phyloP scores from a whole-genome alignment of 2,888 invertebrate genomes.

The Pilophorus perplexus region DNA sequence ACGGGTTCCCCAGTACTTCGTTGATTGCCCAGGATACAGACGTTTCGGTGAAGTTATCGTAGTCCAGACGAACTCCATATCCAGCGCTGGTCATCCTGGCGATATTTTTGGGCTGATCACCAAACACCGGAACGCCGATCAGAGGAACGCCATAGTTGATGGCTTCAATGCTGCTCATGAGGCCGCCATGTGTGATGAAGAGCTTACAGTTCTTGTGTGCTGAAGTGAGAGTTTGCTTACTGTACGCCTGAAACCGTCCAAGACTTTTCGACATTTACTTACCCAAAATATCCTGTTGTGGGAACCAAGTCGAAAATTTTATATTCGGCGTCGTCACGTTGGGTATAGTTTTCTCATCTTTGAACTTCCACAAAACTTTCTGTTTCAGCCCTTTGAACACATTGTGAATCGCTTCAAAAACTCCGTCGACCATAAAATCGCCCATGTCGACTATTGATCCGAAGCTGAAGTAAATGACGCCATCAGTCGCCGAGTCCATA shows the following conservation, averaged over 20 bases:
- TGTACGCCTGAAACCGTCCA: too few relatives aligned
- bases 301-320: constrained; percentile 57
- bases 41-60: constrained; percentile 22
- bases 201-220: constrained; percentile 36
- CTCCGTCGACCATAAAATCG: not conserved
- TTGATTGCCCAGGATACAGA: too few relatives aligned
- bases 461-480: constrained; percentile 15
- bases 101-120: constrained; percentile 35
- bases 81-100: too few relatives aligned
- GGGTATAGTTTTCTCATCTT: constrained; percentile 61
- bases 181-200: constrained; percentile 40
- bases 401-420: not conserved
- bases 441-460: constrained; percentile 1
- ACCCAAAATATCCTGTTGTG: constrained; percentile 45
- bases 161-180: too few relatives aligned
- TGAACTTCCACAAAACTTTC: constrained; percentile 81
- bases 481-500: constrained; percentile 11
- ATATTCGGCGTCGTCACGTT: constrained; percentile 57
- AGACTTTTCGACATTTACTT: not conserved
- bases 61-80: not conserved
- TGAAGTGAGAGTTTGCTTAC: too few relatives aligned
- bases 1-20: too few relatives aligned
- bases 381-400: constrained; percentile 68
- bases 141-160: too few relatives aligned
- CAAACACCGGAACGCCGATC: constrained; percentile 27